A percentile compares a stretch with the other conserved stretches of the same genome.
phyloP scores from a whole-genome alignment of 2,888 invertebrate species.

The Amblyjoppa proteus region DNA sequence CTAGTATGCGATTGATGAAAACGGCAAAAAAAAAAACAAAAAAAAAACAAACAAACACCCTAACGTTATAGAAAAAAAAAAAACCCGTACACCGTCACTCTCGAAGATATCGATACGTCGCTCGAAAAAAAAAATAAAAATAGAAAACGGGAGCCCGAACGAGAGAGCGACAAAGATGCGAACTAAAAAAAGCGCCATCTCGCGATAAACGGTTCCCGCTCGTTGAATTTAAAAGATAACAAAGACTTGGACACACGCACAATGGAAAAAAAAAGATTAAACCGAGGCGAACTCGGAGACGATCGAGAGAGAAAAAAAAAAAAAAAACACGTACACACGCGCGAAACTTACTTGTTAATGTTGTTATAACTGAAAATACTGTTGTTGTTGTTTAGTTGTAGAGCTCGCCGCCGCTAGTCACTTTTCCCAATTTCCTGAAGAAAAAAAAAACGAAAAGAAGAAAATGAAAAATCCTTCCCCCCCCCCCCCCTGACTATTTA shows the following conservation, averaged over 20 bases:
- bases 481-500: slow-evolving; percentile 18
- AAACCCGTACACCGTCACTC: slow-evolving; percentile 7
- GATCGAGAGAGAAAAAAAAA: slow-evolving; percentile 62
- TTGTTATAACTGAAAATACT: slow-evolving; percentile 85
- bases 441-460: too few relatives aligned
- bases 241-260: slow-evolving; percentile 67
- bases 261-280: slow-evolving; percentile 39
- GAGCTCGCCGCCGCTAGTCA: slow-evolving; percentile 85
- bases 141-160: not conserved
- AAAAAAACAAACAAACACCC: not conserved
- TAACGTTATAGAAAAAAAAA: not conserved
- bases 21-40: not conserved
- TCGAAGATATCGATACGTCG: slow-evolving; percentile 5
- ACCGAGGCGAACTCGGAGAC: slow-evolving; percentile 53
- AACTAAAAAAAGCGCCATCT: not conserved
- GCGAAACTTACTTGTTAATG: slow-evolving; percentile 84
- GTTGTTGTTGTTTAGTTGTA: slow-evolving; percentile 85
- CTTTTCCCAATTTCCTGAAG: slow-evolving; percentile 70
- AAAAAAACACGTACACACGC: slow-evolving; percentile 72
- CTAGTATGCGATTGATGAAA: slow-evolving; percentile 15
- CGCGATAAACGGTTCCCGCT: slow-evolving; percentile 11
- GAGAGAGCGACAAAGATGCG: not conserved
- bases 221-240: slow-evolving; percentile 19
- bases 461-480: slow-evolving; percentile 17
- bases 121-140: not conserved